Conservation (phyloP, 2,113 vertebrate genomes). For the Perca flavescens region DNA sequence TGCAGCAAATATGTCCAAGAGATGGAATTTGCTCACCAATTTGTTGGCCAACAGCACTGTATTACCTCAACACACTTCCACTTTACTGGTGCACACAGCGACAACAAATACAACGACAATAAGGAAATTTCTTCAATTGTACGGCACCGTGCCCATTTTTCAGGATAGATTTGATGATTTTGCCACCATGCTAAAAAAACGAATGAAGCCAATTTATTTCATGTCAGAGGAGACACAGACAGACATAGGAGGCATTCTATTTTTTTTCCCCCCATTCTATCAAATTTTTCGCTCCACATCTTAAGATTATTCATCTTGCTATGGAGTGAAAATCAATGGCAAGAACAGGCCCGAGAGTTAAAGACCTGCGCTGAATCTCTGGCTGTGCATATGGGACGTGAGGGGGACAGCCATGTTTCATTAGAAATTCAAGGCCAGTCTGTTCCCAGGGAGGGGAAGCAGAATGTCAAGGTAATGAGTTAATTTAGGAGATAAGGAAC, state of each 20-base stretch:
- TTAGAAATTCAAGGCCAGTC: constrained; percentile 74
- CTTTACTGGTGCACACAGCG: not conserved
- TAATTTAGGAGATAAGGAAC: constrained; percentile 82
- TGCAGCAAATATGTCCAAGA: constrained; percentile 19
- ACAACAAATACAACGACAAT: not conserved
- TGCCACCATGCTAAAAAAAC: constrained; percentile 2
- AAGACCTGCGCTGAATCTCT: constrained; percentile 35
- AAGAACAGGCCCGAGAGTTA: constrained; percentile 29
- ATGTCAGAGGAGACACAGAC: constrained; percentile 25
- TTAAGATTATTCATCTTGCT: constrained; percentile 67
- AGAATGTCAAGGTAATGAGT: constrained; percentile 80
- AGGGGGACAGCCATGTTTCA: constrained; percentile 70
- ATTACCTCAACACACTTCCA: constrained; percentile 16
- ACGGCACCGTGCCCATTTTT: not conserved
- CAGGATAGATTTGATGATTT: constrained; percentile 25
- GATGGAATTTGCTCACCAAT: not conserved
- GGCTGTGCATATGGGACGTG: constrained; percentile 30
- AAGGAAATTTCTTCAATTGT: constrained; percentile 5
- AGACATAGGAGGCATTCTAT: constrained; percentile 24
- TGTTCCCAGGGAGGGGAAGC: constrained; percentile 63
- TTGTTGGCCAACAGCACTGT: not conserved
- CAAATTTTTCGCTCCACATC: constrained; percentile 5
- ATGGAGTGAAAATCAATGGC: constrained; percentile 58
- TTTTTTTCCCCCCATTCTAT: constrained; percentile 22
- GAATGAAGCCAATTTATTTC: constrained; percentile 19